Evolutionary conservation across 2,888 invertebrate genomes (phyloP).

Genomic region (Amphipyra berbera): DNA sequence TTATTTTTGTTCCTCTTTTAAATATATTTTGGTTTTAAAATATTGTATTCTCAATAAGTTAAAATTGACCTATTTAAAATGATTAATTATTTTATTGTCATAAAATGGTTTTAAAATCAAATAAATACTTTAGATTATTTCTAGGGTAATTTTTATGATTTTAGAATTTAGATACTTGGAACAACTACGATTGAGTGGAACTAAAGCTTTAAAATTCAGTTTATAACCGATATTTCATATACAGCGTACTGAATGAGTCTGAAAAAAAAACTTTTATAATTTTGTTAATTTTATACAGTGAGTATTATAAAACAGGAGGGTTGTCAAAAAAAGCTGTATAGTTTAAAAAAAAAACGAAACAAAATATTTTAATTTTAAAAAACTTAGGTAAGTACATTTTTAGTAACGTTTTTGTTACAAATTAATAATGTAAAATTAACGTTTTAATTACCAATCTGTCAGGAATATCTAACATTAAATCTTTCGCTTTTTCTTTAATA

Average conservation of each 20-base stretch:
- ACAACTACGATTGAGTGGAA: background rate
- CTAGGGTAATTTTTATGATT: conserved; percentile 1
- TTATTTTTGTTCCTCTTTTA: conserved; percentile 28
- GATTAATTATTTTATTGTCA: conserved; percentile 58
- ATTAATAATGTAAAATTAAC: background rate
- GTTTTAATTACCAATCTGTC: background rate
- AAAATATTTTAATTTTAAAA: background rate
- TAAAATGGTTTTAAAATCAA: conserved; percentile 39
- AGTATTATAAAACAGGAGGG: background rate
- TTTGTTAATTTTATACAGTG: background rate
- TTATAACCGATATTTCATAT: too few relatives aligned
- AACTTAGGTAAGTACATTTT: background rate
- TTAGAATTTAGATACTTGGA: background rate
- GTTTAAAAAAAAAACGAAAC: background rate
- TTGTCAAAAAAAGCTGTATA: conserved; percentile 6
- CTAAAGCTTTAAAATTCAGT: background rate
- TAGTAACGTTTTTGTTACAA: background rate
- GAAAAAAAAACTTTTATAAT: background rate
- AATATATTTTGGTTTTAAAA: conserved; percentile 52
- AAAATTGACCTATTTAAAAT: conserved; percentile 58
- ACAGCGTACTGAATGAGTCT: background rate
- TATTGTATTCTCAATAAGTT: conserved; percentile 46
- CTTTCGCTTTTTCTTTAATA: conserved; percentile 47
- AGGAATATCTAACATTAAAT: conserved; percentile 28
- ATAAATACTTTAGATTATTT: conserved; percentile 26